phyloP scores from a whole-genome alignment of 2,797 vertebrate species.

The Oryzias dopingdopingensis region DNA sequence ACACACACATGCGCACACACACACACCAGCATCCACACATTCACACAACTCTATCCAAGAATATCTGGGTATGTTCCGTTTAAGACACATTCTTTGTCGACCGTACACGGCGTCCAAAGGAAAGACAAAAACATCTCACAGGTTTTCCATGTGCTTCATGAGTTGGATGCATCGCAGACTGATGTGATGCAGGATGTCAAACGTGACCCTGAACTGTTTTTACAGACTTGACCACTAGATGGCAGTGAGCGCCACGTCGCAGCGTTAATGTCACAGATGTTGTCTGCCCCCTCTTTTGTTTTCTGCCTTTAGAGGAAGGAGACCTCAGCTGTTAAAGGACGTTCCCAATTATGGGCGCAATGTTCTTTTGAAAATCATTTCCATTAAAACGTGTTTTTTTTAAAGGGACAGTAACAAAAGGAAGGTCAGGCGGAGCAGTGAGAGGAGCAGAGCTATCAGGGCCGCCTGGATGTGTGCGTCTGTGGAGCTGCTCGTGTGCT shows the following conservation, averaged over 20 bases:
- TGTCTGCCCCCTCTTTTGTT: conserved; percentile 79
- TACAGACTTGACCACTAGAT: conserved; percentile 64
- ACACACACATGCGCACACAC: conserved; percentile 11
- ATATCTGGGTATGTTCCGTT: conserved; percentile 50
- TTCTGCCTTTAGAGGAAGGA: conserved; percentile 74
- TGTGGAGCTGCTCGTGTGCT: conserved; percentile 65
- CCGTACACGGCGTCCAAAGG: conserved; percentile 45
- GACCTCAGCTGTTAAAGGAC: conserved; percentile 85
- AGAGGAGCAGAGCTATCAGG: conserved; percentile 69
- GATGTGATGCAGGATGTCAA: conserved; percentile 8
- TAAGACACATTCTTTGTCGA: conserved; percentile 56
- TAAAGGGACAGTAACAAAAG: conserved; percentile 78
- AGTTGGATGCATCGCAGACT: no score
- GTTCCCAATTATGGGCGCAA: conserved; percentile 83
- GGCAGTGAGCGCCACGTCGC: conserved; percentile 56
- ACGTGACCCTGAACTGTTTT: conserved; percentile 14
- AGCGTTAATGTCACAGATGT: conserved; percentile 79
- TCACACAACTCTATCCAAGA: conserved; percentile 44
- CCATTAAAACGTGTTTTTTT: conserved; percentile 81
- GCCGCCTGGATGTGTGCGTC: conserved; percentile 54
- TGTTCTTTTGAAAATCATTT: conserved; percentile 86
- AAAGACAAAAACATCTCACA: conserved; percentile 39
- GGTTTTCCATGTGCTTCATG: conserved; percentile 11
- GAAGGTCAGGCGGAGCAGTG: conserved; percentile 82
- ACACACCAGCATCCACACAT: background rate